Base-by-base conservation (phyloP, 2,888 invertebrate genomes). In the Micropterix aruncella region DNA sequence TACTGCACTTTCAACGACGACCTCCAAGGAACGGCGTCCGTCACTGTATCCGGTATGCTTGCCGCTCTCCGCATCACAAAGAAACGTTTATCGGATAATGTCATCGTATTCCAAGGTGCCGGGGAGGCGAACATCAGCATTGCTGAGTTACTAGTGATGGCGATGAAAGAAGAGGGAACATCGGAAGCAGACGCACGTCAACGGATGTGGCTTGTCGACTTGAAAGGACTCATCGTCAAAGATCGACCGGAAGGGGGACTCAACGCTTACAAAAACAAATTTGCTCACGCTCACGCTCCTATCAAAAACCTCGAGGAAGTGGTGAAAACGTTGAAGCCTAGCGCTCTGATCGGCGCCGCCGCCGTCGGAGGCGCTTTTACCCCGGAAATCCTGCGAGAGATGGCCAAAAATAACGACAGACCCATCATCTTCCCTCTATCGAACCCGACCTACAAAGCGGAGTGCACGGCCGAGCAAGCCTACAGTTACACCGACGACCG, bases 1-100 rank as follows among this genome's bases (percentile, higher is more conserved):
- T 85, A 88, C 65, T 97, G 96, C 66, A 94, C 93, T 12, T 99
- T 99, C 68, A 99, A 99, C 69, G 99, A 99, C 62, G 99, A 99
- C 62, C 99, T 99, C 60, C 96, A 99, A 63, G 95, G 95, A 57
- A 94, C 96, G 3, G 97, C 99, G 2, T 75, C 93, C 3, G 97
- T 99, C 15, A 95, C 94, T 9, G 86, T 97, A 16, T 93, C 92
- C 12, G 99, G 99, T 0, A 70, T 99, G 41, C 61, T 97, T 48
- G 89, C 95, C 37, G 85, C 91, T 17, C 72, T 93, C 38, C 74
- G 86, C 47, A 67, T 95, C 53, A 95, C 94, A 9, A 80, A 83
- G 51, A 90, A 79, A 51, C 76, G 75, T 52, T 71, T 99, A 19
- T 79, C 80, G 2, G 88, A 96, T 16, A 87, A 95, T 60, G 80